Evolutionary conservation across 2,888 invertebrate species (phyloP).

Genomic region (Caenorhabditis angaria): DNA sequence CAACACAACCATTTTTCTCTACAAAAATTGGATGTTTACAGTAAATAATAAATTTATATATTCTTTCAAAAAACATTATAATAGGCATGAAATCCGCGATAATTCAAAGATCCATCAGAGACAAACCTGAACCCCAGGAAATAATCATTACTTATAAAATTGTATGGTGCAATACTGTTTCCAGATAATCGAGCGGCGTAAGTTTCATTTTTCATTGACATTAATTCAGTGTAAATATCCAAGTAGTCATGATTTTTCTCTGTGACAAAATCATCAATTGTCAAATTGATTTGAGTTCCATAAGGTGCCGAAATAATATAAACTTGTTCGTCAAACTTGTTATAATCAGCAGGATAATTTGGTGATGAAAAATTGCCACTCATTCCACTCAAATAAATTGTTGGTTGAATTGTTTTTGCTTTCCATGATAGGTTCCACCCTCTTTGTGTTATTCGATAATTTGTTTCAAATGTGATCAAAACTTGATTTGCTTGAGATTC

Average conservation of each 20-base stretch:
- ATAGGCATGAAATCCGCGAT: background rate
- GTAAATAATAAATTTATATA: slow-evolving; percentile 7
- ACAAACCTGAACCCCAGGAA: background rate
- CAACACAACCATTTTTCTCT: slow-evolving; percentile 15
- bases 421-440: slow-evolving; percentile 80
- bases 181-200: background rate
- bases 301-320: slow-evolving; percentile 28
- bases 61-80: background rate
- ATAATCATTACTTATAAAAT: background rate
- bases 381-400: slow-evolving; percentile 75
- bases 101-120: background rate
- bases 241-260: slow-evolving; percentile 23
- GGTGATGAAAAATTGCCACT: slow-evolving; percentile 85
- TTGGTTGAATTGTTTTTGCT: slow-evolving; percentile 25
- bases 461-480: slow-evolving; percentile 20
- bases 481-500: slow-evolving; percentile 29
- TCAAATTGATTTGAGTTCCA: slow-evolving; percentile 31
- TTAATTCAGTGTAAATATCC: slow-evolving; percentile 21
- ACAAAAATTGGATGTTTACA: slow-evolving; percentile 37
- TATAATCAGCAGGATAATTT: slow-evolving; percentile 87
- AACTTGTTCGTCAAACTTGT: slow-evolving; percentile 26
- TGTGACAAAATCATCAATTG: slow-evolving; percentile 35
- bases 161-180: background rate
- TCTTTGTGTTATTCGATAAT: slow-evolving; percentile 78
- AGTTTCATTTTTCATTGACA: background rate